phyloP scores from a whole-genome alignment of 2,113 vertebrate species.

The Noctilio leporinus region DNA sequence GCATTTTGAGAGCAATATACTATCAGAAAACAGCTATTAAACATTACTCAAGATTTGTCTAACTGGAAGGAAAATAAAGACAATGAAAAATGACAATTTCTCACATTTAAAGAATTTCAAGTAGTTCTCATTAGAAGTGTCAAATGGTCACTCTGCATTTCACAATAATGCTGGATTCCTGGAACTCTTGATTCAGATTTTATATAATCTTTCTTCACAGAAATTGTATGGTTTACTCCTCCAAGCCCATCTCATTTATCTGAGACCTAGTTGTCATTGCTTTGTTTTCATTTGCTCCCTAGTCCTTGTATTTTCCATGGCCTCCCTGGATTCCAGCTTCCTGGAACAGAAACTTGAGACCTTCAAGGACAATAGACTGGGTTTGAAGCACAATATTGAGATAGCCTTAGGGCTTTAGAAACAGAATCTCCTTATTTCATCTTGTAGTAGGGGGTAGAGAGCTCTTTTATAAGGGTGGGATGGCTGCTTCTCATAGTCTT shows the following conservation, averaged over 20 bases:
- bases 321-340: neutral
- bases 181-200: neutral
- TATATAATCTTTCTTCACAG: neutral
- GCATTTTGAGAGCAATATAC: constrained; percentile 38
- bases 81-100: constrained; percentile 4
- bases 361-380: neutral
- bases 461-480: neutral
- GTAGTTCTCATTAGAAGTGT: constrained; percentile 12
- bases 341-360: neutral
- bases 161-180: neutral
- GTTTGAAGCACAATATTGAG: neutral
- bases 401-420: neutral
- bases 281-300: neutral
- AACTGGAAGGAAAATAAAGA: constrained; percentile 38
- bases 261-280: no score
- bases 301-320: neutral
- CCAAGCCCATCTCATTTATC: neutral
- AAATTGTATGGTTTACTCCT: neutral
- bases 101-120: constrained; percentile 32
- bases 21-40: constrained; percentile 52
- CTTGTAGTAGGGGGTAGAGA: neutral
- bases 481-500: neutral
- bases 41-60: constrained; percentile 43
- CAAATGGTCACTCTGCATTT: constrained; percentile 34
- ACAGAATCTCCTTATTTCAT: neutral